A percentile compares a stretch with the other conserved stretches of the same genome.
These are phyloP conservation scores for Pavo muticus DNA, from an alignment of 2,113 vertebrate species.

Conservation along the genomic window DNA sequence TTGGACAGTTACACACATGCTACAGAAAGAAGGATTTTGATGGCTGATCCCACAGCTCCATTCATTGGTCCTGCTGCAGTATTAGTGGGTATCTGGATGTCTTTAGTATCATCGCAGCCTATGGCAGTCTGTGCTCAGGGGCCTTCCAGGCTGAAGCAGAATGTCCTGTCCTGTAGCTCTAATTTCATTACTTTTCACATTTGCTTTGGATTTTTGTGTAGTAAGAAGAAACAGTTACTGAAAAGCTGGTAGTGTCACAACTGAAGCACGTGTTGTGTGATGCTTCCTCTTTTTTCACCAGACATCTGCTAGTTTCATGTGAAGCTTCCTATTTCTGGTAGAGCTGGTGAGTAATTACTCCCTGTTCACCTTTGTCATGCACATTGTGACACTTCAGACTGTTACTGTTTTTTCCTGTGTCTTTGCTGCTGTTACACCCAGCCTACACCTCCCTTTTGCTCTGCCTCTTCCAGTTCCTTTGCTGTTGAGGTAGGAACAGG, in stretches of 20 bases:
- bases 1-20: not conserved
- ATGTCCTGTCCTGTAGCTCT: not conserved
- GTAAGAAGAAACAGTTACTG: not conserved
- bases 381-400: not conserved
- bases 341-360: not conserved
- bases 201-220: not conserved
- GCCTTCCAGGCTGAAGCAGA: not conserved
- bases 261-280: not conserved
- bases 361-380: rapidly evolving
- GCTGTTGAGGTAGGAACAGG: not conserved
- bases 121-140: not conserved
- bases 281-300: not conserved
- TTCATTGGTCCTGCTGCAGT: no score
- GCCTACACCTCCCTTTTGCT: not conserved
- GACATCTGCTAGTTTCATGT: not conserved
- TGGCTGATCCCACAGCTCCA: no score
- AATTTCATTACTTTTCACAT: not conserved
- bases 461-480: not conserved
- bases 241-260: not conserved
- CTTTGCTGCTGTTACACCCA: not conserved
- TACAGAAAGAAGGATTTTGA: not conserved
- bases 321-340: not conserved
- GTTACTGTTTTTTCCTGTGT: not conserved
- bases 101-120: no score
- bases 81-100: not conserved